Evolutionary conservation across 2,113 vertebrate genomes (phyloP), one percentile per base, ranked within the genome.

Genomic region (Dendropsophus ebraccatus): DNA sequence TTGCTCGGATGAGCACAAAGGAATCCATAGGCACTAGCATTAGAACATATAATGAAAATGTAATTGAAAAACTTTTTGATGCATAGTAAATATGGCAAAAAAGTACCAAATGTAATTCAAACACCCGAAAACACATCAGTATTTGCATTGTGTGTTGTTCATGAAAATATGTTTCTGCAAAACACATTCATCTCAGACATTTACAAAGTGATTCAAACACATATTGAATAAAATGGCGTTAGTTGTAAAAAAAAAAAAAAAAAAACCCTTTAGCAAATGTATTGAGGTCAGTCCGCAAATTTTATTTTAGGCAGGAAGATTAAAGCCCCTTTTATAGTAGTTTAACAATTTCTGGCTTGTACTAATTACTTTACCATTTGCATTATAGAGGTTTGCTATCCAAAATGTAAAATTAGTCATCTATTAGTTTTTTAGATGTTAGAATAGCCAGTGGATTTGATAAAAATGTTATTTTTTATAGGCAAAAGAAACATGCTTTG

Each of bases 1-100:
- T 93, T 93, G 94, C 94, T 94, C 93, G 94, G 92, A 93, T 94
- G 94, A 94, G 92, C 93, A 94, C 91, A 94, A 94, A 94, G 92
- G n/a, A 88, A 93, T 93, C 92, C 91, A 93, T 90, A 92, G 88
- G 92, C 92, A 91, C 88, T 92, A 90, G 93, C 93, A 93, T 93
- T 88, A 94, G 94, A 94, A 94, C 91, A 93, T 93, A 90, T 89
- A 93, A 94, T 93, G 91, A 91, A 91, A 93, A 87, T 89, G 89
- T 92, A 94, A 95, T 93, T 93, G 91, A 92, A 94, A 90, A 91
- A 90, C 92, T 90, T 92, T 92, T 62, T 90, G 87, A 89, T 89
- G 90, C 88, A 89, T 90, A 90, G 91, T 92, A 91, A 89, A 91
- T 89, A 91, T 87, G 88, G 88, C 88, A 89, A 91, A 90, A 93